Conservation (phyloP, 1,140 invertebrate species). For the Dreissena rostriformis region DNA sequence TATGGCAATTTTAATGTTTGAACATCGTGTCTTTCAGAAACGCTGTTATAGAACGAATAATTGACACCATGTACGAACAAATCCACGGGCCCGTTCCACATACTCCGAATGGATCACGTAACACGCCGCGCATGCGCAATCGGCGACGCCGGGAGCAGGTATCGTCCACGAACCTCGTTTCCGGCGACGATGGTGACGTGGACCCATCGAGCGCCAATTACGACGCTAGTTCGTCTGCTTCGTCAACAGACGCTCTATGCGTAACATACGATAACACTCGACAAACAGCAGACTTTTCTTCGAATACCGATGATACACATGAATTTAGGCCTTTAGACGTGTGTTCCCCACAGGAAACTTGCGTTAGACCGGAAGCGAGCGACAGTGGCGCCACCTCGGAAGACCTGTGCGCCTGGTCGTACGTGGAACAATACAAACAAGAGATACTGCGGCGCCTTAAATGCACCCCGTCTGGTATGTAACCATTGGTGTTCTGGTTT, state of each 20-base stretch:
- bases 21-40: slow-evolving; percentile 7
- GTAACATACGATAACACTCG: not conserved
- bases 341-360: not conserved
- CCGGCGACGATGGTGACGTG: not conserved
- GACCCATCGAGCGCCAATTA: not conserved
- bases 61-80: slow-evolving; percentile 51
- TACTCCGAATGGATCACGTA: slow-evolving; percentile 36
- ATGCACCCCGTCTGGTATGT: slow-evolving; percentile 14
- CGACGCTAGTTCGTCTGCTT: not conserved
- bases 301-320: not conserved
- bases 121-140: slow-evolving; percentile 39
- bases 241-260: not conserved
- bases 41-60: slow-evolving; percentile 38
- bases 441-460: slow-evolving; percentile 26
- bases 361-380: not conserved
- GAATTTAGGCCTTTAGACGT: not conserved
- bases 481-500: no score
- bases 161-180: not conserved
- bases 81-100: slow-evolving; percentile 52
- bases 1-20: not conserved
- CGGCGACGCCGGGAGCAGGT: slow-evolving; percentile 11
- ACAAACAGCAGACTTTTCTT: not conserved
- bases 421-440: slow-evolving; percentile 32
- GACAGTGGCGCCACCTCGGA: not conserved
- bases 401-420: slow-evolving; percentile 41